Evolutionary conservation across 1,140 invertebrate genomes (phyloP).

Genomic region (Venustaconcha ellipsiformis): DNA sequence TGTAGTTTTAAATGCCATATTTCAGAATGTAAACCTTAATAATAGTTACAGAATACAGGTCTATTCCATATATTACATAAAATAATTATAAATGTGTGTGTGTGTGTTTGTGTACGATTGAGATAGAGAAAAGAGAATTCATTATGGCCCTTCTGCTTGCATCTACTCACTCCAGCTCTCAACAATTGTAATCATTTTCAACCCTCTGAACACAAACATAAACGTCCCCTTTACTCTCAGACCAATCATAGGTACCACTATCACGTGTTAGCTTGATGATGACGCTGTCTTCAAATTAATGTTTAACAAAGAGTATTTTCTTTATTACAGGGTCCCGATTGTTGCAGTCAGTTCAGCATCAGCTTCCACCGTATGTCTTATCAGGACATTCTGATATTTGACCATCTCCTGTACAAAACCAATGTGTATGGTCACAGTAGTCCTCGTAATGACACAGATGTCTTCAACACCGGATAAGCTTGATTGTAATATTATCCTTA

Average conservation of each 20-base stretch:
- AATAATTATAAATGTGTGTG: no score
- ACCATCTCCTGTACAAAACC: conserved; percentile 31
- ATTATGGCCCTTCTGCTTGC: no score
- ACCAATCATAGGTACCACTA: neutral
- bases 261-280: neutral
- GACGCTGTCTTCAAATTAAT: neutral
- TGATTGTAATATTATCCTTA: no score
- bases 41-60: no score
- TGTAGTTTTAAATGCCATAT: no score
- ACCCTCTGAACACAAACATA: neutral
- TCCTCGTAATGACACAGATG: neutral
- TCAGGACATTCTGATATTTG: conserved; percentile 28
- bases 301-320: neutral
- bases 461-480: neutral
- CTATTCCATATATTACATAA: no score
- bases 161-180: neutral
- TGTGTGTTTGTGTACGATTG: no score
- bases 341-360: conserved; percentile 27
- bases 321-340: conserved; percentile 25
- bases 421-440: conserved; percentile 15
- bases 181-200: neutral
- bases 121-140: no score
- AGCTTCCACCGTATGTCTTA: conserved; percentile 27
- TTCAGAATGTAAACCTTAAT: no score
- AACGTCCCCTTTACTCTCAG: neutral